Evolutionary conservation across 2,888 invertebrate genomes (phyloP).

Genomic region (Caenorhabditis wallacei): DNA sequence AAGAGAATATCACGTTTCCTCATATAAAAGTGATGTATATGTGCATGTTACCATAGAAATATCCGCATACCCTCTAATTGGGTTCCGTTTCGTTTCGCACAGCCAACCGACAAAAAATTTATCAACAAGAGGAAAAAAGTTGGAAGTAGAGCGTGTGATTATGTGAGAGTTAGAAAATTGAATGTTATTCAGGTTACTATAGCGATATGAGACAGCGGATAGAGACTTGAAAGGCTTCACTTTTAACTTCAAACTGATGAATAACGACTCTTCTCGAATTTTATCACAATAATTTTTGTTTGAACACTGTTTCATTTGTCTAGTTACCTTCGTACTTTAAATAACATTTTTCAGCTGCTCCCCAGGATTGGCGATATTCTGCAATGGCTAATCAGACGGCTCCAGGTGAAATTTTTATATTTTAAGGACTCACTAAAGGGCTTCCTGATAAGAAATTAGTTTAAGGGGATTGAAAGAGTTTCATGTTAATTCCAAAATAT

Average conservation of each 20-base stretch:
- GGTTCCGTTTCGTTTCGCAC: constrained; percentile 44
- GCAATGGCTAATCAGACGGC: constrained; percentile 51
- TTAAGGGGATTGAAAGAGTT: background rate
- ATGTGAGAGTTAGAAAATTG: constrained; percentile 49
- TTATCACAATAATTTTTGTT: background rate
- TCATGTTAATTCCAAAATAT: no score
- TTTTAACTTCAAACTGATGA: constrained; percentile 28
- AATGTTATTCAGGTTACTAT: constrained; percentile 66
- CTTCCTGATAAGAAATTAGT: background rate
- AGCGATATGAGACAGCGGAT: constrained; percentile 45
- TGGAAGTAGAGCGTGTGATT: constrained; percentile 42
- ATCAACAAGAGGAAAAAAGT: constrained; percentile 28
- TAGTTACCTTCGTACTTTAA: no score
- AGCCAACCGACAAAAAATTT: constrained; percentile 29
- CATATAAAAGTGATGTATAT: constrained; percentile 18
- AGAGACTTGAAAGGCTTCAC: constrained; percentile 52
- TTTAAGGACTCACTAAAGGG: background rate
- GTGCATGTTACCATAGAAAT: constrained; percentile 37
- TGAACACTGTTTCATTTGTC: background rate
- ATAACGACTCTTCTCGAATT: background rate
- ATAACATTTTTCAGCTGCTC: constrained; percentile 53
- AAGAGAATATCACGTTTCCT: constrained; percentile 1
- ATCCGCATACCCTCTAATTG: constrained; percentile 31
- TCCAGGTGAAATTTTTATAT: constrained; percentile 50
- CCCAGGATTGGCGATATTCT: constrained; percentile 21